Base-by-base conservation (phyloP, 2,888 invertebrate genomes). In the Silvanus unidentatus region DNA sequence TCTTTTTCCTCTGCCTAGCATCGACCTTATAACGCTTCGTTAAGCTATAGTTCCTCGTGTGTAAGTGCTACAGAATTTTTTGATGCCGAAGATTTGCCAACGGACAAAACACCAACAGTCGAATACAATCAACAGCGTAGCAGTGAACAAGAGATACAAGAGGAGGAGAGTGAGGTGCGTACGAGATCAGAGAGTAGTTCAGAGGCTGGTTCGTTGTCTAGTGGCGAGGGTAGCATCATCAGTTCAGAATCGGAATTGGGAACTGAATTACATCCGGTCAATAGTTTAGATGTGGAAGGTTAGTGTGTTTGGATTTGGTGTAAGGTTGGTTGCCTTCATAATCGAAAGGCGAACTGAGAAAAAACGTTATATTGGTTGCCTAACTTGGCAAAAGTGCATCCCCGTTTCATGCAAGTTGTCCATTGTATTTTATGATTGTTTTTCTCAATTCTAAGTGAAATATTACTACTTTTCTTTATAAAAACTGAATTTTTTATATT, bases 21-120 rank as follows among this genome's bases (percentile, higher is more conserved):
- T 48, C 77, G 79, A 48, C 77, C 74, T 40, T 77, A 82, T 58
- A 79, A 78, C 50, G 78, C 78, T 62, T 84, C 84, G 0, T 70
- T 84, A 37, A 86, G 86, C 65, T 84, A 84, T 69, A 86, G 86
- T 62, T 87, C 86, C 15, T 86, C 86, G 1, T 82, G 86, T 58
- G 79, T 85, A 15, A 84, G 84, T 45, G 82, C 83, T 0, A 83
- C 84, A 0, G 86, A 89, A 70, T 88, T 88, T 73, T 88, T 86
- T 66, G 88, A 89, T 69, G 89, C 88, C 1, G 85, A 86, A 63
- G 88, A 87, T 55, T 67, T 75, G 32, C 63, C 65, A 8, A 47
- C 50, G 16, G 62, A 61, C 28, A 59, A 61, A 22, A 51, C 27
- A 28, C 12, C 14, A 16, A 16, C 14, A 30, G 13, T 11, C 5